These are phyloP conservation scores for Helostoma temminkii DNA, from an alignment of 2,797 vertebrate species.

Conservation along the genomic window DNA sequence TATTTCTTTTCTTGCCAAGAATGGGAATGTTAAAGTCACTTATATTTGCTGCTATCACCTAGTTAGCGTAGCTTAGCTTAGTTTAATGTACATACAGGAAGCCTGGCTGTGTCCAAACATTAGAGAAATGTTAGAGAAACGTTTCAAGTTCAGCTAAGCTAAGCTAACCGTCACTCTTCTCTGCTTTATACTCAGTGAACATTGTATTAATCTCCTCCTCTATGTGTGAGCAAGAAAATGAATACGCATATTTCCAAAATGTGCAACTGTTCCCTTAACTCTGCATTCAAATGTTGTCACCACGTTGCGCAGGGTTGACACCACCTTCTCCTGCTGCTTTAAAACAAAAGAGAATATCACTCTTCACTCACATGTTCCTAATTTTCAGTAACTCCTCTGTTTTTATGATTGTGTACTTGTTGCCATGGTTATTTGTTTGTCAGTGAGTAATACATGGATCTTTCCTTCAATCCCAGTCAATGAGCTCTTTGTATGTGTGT, in stretches of 20 bases:
- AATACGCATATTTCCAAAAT: neutral
- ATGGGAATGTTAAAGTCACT: no score
- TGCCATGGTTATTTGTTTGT: constrained; percentile 15
- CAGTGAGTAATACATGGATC: neutral
- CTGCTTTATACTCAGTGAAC: no score
- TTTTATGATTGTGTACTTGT: constrained; percentile 3
- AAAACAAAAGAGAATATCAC: constrained; percentile 1
- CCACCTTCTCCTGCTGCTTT: neutral
- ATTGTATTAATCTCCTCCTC: no score
- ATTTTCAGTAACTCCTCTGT: neutral
- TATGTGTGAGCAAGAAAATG: no score
- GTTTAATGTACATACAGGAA: no score
- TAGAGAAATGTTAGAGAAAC: no score
- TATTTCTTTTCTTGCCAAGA: no score
- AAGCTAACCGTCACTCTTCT: no score
- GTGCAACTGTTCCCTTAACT: neutral
- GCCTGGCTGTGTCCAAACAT: no score
- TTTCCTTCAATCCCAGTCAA: constrained; percentile 29
- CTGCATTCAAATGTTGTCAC: neutral
- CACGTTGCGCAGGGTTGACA: neutral
- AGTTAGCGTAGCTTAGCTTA: no score
- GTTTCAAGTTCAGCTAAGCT: no score
- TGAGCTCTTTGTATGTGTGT: constrained; percentile 39
- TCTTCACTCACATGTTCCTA: neutral
- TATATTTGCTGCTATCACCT: no score